Evolutionary conservation across 2,797 vertebrate genomes (phyloP).

Genomic region (Enteromius argenteus): DNA sequence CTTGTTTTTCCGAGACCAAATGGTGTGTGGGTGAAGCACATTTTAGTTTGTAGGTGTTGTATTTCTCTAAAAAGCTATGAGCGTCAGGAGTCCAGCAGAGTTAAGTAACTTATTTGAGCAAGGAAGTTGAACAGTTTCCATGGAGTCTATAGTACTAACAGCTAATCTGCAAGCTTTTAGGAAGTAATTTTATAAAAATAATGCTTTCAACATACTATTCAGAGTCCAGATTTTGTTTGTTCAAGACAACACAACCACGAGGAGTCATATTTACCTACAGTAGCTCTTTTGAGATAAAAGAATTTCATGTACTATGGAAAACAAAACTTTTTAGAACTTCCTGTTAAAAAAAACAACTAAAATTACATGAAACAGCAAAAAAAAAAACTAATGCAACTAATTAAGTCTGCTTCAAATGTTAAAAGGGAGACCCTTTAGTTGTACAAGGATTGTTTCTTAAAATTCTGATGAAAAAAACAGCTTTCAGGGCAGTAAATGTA

Average conservation of each 20-base stretch:
- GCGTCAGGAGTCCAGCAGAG: slow-evolving; percentile 55
- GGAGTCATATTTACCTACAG: neutral
- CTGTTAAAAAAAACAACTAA: neutral
- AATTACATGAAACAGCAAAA: neutral
- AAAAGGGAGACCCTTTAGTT: neutral
- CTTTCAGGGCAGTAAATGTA: neutral
- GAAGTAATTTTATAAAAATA: neutral
- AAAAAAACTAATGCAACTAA: neutral
- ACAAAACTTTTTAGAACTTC: too few species aligned
- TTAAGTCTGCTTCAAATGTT: neutral
- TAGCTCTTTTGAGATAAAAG: neutral
- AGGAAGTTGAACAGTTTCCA: slow-evolving; percentile 48
- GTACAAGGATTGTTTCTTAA: too few species aligned
- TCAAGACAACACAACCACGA: neutral
- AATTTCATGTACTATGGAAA: neutral
- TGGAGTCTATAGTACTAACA: slow-evolving; percentile 29
- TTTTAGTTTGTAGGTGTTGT: slow-evolving; percentile 60
- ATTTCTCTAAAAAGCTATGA: slow-evolving; percentile 63
- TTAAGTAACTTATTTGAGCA: slow-evolving; percentile 59
- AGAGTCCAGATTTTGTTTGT: neutral
- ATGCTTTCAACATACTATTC: neutral
- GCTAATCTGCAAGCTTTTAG: slow-evolving; percentile 25
- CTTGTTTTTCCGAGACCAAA: slow-evolving; percentile 63
- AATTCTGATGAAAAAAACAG: neutral
- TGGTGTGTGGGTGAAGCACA: slow-evolving; percentile 70